Base-by-base conservation (phyloP, 2,888 invertebrate genomes). In the Chymomyza fuscimana region DNA sequence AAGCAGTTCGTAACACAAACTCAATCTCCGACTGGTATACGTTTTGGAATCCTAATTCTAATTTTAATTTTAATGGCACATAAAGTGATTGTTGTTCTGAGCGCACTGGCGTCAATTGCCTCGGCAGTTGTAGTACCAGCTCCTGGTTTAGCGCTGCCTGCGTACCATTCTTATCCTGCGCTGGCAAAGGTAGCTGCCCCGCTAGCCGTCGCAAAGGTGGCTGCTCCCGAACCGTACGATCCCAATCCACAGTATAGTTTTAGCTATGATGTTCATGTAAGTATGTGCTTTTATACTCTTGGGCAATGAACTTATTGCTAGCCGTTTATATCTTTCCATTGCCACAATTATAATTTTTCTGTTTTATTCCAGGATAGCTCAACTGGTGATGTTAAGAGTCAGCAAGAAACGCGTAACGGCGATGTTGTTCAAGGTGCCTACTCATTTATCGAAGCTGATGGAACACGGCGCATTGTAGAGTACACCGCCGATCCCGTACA, bases 401-500 rank as follows among this genome's bases (percentile, higher is more conserved):
- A 93, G 87, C 92, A 92, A 72, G 93, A 94, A 90, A 91, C 91
- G 69, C 92, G 93, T 66, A 91, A 92, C 74, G 93, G 93, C 69
- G 93, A 93, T 84, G 92, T 93, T 73, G 94, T 94, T 63, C 93
- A 93, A 78, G 93, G 93, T 67, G 91, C 92, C 73, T 94, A 93
- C 90, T 92, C 93, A 60, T 87, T 93, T 25, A 92, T 93, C 66
- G 93, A 94, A 85, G 92, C 94, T 72, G 93, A 94, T 79, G 94
- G 93, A 79, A 93, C 93, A 70, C 91, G 93, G 73, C 92, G 93
- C 73, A 91, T 92, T 80, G 94, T 94, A 15, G 93, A 93, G 82
- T 94, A 94, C 90, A 93, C 93, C 65, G 93, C 94, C 65, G 93
- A 94, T 90, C 93, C 93, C 60, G 91, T 93, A 69, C 92, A 93